Evolutionary conservation across 2,113 vertebrate species (phyloP).

Genomic region (Epinephelus cyanopodus): DNA sequence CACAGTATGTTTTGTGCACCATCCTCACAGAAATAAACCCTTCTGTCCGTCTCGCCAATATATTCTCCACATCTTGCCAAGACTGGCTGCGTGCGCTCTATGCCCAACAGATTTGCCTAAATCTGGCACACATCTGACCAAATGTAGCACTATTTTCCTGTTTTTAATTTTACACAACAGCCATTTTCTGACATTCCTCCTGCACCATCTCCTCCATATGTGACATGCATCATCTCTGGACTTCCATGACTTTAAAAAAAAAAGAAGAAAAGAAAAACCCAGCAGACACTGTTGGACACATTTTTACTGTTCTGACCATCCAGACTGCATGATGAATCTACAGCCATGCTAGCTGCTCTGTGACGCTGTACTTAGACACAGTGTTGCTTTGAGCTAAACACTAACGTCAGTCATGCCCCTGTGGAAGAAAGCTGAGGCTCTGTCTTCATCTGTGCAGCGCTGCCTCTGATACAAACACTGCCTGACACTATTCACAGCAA

Average conservation of each 20-base stretch:
- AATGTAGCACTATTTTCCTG: background rate
- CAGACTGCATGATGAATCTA: too few species aligned
- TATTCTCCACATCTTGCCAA: background rate
- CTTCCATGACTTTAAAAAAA: too few species aligned
- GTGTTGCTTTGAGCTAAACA: too few species aligned
- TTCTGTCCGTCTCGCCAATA: background rate
- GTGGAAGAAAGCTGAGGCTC: conserved; percentile 67
- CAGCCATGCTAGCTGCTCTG: too few species aligned
- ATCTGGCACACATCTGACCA: conserved; percentile 2
- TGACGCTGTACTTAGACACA: too few species aligned
- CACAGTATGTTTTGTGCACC: background rate
- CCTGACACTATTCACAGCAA: conserved; percentile 24
- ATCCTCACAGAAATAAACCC: conserved; percentile 1
- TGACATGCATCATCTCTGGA: background rate
- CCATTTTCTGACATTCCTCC: background rate
- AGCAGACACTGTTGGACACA: too few species aligned
- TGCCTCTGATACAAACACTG: conserved; percentile 41
- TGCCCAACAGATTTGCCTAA: background rate
- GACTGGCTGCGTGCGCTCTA: background rate
- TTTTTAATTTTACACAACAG: background rate
- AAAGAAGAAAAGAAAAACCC: too few species aligned
- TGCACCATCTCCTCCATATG: background rate
- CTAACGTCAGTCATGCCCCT: conserved; percentile 23
- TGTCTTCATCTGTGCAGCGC: conserved; percentile 51
- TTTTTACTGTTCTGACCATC: too few species aligned